phyloP scores from a whole-genome alignment of 2,888 invertebrate species.

The Icerya purchasi region DNA sequence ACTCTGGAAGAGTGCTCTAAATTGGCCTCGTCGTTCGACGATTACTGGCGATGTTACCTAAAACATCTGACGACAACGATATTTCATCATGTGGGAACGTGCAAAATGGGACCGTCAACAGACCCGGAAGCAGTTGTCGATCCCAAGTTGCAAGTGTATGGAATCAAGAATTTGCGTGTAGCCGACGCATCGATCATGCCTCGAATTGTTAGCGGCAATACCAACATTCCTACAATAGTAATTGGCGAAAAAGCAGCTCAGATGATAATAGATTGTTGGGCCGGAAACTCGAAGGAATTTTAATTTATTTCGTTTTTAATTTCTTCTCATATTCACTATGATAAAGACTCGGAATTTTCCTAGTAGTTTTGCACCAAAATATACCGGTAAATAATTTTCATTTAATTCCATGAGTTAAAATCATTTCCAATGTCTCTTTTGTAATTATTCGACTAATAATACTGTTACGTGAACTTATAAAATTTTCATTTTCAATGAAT shows the following conservation, averaged over 20 bases:
- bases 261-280: slow-evolving; percentile 24
- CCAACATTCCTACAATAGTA: slow-evolving; percentile 2
- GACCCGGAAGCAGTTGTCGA: slow-evolving; percentile 3
- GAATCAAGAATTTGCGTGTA: not conserved
- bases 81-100: slow-evolving; percentile 1
- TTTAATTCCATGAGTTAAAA: no score
- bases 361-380: no score
- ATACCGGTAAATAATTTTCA: no score
- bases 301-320: no score
- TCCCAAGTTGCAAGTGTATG: not conserved
- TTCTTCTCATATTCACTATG: no score
- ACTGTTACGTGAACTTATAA: no score
- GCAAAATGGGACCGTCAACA: slow-evolving; percentile 6
- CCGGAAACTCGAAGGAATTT: no score
- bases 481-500: no score
- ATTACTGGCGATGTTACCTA: not conserved
- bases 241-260: slow-evolving; percentile 4
- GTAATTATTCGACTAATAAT: no score
- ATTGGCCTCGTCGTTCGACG: not conserved
- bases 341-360: no score
- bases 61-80: not conserved
- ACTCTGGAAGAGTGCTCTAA: not conserved
- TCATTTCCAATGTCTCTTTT: no score
- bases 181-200: slow-evolving; percentile 7
- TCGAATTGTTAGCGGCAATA: slow-evolving; percentile 1